Base-by-base conservation (phyloP, 2,797 vertebrate species). In the Dendrocincla fuliginosa region DNA sequence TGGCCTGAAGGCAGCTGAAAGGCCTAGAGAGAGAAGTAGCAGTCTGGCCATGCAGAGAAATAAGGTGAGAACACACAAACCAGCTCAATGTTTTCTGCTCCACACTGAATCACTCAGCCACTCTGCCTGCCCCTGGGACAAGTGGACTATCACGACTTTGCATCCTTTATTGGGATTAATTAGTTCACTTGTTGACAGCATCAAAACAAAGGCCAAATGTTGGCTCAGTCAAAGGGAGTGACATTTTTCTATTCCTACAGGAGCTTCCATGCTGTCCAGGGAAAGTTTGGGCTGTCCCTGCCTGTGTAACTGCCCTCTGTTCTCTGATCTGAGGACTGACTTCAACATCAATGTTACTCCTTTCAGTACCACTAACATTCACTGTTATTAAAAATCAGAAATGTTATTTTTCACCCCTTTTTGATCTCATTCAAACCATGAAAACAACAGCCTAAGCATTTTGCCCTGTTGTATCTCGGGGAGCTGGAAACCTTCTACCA, bases 401-500 rank as follows among this genome's bases (percentile, higher is more conserved):
- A 50, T 11, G 46, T 33, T 67, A 2, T 23, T 59, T 84, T 95
- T 73, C 46, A 11, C 61, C 30, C 61, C 70, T 68, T 78, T 93
- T 84, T 76, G 79, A 83, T 87, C 81, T 92, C 88, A 76, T 60
- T 82, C 71, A 93, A 94, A 83, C 60, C 3, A 0, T 83, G 83
- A 75, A 59, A 89, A 87, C 68, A 82, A 79, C 59, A 90, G 56
- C 64, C 83, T 69, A 91, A 95, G 89, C 77, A 50, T 83, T 87
- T 76, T 91, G 81, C 56, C 78, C 76, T 59, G 63, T 47, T 16
- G 74, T 41, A 91, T 91, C 87, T 93, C 19, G 1, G 53, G 60
- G 87, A 97, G 95, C 89, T 88, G n/a, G 69, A 78, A 96, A 68
- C 57, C 63, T 84, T 87, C 93, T 70, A 61, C 59, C 88, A 91